phyloP scores from a whole-genome alignment of 2,113 vertebrate species.

The Passer domesticus region DNA sequence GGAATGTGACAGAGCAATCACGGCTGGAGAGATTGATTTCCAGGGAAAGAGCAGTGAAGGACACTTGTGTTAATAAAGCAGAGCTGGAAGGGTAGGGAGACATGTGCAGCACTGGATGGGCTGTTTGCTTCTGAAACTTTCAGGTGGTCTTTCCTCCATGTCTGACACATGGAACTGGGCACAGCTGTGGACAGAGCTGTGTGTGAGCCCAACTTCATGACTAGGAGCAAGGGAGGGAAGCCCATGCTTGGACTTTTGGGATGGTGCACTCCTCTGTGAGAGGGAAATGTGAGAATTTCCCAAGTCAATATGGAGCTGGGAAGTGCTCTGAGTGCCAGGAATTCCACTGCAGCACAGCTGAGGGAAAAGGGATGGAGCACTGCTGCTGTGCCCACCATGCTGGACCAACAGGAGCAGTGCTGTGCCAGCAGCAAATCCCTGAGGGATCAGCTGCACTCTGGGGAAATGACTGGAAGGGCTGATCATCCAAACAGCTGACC shows the following conservation, averaged over 20 bases:
- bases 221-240: background rate
- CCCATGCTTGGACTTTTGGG: background rate
- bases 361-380: background rate
- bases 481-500: accelerated
- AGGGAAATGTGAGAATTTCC: background rate
- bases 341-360: background rate
- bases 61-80: constrained; percentile 48
- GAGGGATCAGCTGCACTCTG: no score
- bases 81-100: background rate
- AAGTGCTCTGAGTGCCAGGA: background rate
- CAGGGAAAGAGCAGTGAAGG: constrained; percentile 49
- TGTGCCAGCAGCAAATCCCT: background rate
- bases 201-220: background rate
- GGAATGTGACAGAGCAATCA: constrained; percentile 61
- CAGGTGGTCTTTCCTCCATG: background rate
- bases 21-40: constrained; percentile 48
- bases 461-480: background rate
- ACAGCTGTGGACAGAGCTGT: background rate
- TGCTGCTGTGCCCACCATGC: accelerated
- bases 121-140: background rate
- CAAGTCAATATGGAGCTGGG: accelerated
- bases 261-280: background rate
- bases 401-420: background rate
- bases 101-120: background rate
- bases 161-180: background rate